Base-by-base conservation (phyloP, 2,797 vertebrate species). In the Falco peregrinus region DNA sequence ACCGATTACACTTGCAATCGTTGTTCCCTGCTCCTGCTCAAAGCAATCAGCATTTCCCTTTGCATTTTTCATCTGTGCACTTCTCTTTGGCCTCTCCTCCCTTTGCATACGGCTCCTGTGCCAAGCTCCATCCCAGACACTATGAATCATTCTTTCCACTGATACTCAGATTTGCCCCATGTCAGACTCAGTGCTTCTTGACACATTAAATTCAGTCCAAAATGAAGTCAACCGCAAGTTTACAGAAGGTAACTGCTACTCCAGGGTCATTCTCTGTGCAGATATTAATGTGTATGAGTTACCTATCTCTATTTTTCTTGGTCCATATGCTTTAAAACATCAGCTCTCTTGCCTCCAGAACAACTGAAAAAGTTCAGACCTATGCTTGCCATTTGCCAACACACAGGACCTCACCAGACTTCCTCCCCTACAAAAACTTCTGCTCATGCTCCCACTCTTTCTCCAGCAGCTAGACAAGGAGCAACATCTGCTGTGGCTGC, bases 101-200 rank as follows among this genome's bases (percentile, higher is more conserved):
- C 75, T 64, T 48, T 57, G 60, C 10, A 5, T 18, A 6, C 0
- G 4, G 60, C 19, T 92, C 24, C 59, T 31, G 41, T 77, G 84
- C 64, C 89, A 95, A 54, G 53, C 47, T 7, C 63, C 60, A 83
- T 70, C 68, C 50, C 71, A 85, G 69, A 87, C 80, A 2, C 51
- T 43, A 26, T 50, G 41, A 95, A 83, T 82, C 83, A 75, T 70
- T 95, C n/a, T n/a, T 77, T 93, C 54, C 48, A n/a, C 45, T 60
- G 60, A 92, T 56, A 69, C 25, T 83, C 48, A 71, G 89, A 68
- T 57, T 89, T 87, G 60, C 21, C 65, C 60, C 31, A 9, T 3
- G 5, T n/a, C 68, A 45, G 39, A 59, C n/a, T 85, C 59, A 11
- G 39, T 39, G 37, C 68, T 80, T 87, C 60, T 85, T 85, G 43